Base-by-base conservation (phyloP, 37 sponge, comb jelly and placozoan species). In the Mnemiopsis leidyi region DNA sequence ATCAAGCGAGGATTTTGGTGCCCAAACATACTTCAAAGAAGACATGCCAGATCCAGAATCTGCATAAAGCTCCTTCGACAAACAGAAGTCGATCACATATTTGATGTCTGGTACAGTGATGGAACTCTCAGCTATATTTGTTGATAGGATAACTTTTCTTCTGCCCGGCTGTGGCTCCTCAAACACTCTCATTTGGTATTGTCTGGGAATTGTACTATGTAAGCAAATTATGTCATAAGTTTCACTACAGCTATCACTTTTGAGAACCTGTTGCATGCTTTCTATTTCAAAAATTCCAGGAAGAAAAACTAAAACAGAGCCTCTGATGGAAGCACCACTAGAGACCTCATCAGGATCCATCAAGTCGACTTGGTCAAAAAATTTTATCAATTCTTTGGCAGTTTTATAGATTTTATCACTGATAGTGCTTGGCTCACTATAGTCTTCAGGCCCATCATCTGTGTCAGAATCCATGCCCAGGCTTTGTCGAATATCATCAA, bases 101-200 rank as follows among this genome's bases (percentile, higher is more conserved):
- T 93, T 94, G 77, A 98, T 96, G 82, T 98, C 99, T 36, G 99
- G 97, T 0, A 98, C 96, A 69, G 99, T 98, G 93, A 98, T 96
- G 38, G 99, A 97, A 68, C 97, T 96, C 93, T 98, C 99, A 24
- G 99, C 99, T 38, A 98, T 98, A 92, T 98, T 98, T 31, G 99
- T 98, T 36, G 99, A 96, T 31, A 98, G 83, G 69, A 98, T 98
- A 29, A 98, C 95, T 95, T 97, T 85, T 18, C 90, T 38, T 38
- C 29, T 28, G 1, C 90, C 90, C 3, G 28, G 24, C 16, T 35
- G 28, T 3, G 90, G 90, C 0, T 13, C 2, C 0, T 85, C 61
- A 40, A 85, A 85, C 24, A 85, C 61, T 85, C 24, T 85, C 90
- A 85, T 85, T 23, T 85, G 90, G 25, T 85, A 85, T 37, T 85